Evolutionary conservation across 2,797 vertebrate species (phyloP).

Genomic region (Leucoraja ocellata): DNA sequence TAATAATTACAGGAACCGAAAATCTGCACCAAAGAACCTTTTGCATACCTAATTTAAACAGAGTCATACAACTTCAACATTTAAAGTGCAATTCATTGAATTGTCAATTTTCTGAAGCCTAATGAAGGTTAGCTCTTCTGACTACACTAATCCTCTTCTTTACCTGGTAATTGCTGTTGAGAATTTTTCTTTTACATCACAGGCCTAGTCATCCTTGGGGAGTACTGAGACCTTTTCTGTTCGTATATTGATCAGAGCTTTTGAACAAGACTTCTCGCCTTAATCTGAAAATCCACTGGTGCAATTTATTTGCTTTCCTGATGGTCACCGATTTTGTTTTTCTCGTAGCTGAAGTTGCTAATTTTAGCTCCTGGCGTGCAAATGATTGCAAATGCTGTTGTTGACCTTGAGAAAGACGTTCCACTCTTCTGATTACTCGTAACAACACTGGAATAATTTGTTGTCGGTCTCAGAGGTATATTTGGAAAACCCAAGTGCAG

Average conservation of each 20-base stretch:
- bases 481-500: not conserved
- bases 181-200: constrained; percentile 5
- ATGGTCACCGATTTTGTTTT: not conserved
- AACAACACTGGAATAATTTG: not conserved
- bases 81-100: not conserved
- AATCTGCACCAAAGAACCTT: not conserved
- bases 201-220: not conserved
- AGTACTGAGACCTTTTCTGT: not conserved
- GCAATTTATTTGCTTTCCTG: not conserved
- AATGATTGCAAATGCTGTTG: not conserved
- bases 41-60: not conserved
- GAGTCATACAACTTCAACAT: not conserved
- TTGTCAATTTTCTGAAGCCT: not conserved
- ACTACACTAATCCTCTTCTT: not conserved
- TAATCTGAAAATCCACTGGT: constrained; percentile 16
- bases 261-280: not conserved
- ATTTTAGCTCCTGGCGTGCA: not conserved
- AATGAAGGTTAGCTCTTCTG: not conserved
- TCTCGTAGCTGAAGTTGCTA: not conserved
- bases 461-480: not conserved
- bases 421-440: not conserved
- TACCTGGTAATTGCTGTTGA: not conserved
- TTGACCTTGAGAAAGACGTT: not conserved
- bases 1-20: not conserved
- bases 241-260: not conserved